phyloP scores from a whole-genome alignment of 2,113 vertebrate genomes.

The Ahaetulla prasina region DNA sequence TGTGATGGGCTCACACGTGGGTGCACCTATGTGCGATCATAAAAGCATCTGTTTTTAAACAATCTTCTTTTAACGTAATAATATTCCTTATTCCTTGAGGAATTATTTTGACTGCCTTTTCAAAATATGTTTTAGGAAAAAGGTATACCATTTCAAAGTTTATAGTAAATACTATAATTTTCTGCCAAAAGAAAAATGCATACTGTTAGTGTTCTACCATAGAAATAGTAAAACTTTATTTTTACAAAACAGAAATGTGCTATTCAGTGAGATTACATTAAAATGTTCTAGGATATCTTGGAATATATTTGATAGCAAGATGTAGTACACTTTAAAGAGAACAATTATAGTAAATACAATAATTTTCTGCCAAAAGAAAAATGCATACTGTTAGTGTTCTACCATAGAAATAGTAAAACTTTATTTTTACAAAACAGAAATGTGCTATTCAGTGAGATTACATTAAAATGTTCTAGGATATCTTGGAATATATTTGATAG shows the following conservation, averaged over 20 bases:
- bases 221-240: neutral
- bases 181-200: slow-evolving; percentile 5
- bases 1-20: slow-evolving; percentile 46
- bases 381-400: too few relatives aligned
- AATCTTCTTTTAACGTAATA: slow-evolving; percentile 38
- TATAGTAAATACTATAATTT: slow-evolving; percentile 23
- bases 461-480: too few relatives aligned
- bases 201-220: neutral
- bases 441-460: too few relatives aligned
- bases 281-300: neutral
- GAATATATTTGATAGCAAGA: too few relatives aligned
- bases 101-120: slow-evolving; percentile 44
- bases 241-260: slow-evolving; percentile 9
- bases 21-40: slow-evolving; percentile 39
- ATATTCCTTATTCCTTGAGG: slow-evolving; percentile 24
- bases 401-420: too few relatives aligned
- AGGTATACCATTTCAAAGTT: slow-evolving; percentile 22
- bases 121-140: slow-evolving; percentile 15
- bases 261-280: neutral
- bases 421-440: too few relatives aligned
- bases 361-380: too few relatives aligned
- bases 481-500: too few relatives aligned
- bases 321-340: too few relatives aligned
- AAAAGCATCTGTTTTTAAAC: slow-evolving; percentile 28
- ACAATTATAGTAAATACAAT: too few relatives aligned